phyloP scores from a whole-genome alignment of 1,140 invertebrate species.

The Galleria mellonella region DNA sequence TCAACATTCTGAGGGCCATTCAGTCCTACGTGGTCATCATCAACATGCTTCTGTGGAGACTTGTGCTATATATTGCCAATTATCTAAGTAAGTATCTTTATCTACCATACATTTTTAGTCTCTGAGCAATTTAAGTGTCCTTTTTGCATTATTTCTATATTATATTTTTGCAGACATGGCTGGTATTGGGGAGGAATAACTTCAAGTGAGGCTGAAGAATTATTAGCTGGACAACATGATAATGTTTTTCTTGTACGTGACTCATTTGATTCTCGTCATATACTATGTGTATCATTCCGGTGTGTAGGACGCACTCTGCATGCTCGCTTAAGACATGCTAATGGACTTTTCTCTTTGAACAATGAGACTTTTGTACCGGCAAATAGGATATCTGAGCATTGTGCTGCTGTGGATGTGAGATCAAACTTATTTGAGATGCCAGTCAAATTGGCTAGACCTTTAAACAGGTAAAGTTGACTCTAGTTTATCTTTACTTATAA shows the following conservation, averaged over 20 bases:
- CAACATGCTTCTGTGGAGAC: conserved; percentile 60
- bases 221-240: conserved; percentile 64
- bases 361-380: conserved; percentile 70
- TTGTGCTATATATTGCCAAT: conserved; percentile 63
- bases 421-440: conserved; percentile 67
- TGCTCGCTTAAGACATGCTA: conserved; percentile 59
- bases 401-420: conserved; percentile 63
- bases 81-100: conserved; percentile 51
- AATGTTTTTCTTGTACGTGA: conserved; percentile 67
- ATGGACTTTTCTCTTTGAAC: conserved; percentile 64
- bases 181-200: conserved; percentile 70
- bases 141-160: too few relatives aligned
- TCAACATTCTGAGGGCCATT: conserved; percentile 63
- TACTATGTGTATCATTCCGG: conserved; percentile 64
- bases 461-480: conserved; percentile 52
- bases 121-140: too few relatives aligned
- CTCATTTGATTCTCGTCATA: conserved; percentile 60
- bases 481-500: conserved; percentile 2
- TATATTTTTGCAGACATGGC: conserved; percentile 48
- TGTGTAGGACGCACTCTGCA: conserved; percentile 64
- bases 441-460: conserved; percentile 62
- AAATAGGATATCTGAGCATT: conserved; percentile 65
- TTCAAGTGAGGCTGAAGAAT: conserved; percentile 61
- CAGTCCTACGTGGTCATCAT: conserved; percentile 60
- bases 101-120: too few relatives aligned